phyloP scores from a whole-genome alignment of 2,888 invertebrate genomes.

The Ophonus ardosiacus region DNA sequence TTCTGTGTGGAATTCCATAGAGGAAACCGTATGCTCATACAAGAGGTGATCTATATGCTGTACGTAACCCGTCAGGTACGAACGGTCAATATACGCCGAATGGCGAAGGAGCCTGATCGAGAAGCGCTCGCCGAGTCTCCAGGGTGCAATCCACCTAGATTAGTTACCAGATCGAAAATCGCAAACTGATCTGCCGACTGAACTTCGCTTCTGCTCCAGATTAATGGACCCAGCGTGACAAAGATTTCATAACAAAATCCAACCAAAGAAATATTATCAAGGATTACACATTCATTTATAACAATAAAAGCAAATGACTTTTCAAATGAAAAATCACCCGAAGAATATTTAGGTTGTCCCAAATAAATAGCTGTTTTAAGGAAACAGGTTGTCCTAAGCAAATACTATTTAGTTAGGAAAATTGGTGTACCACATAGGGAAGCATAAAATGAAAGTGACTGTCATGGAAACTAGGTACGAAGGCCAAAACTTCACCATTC shows the following conservation, averaged over 20 bases:
- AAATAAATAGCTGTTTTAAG: too few species aligned
- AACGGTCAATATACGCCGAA: constrained; percentile 7
- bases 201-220: constrained; percentile 25
- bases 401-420: too few species aligned
- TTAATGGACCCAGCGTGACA: constrained; percentile 36
- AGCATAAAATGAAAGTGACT: too few species aligned
- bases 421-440: too few species aligned
- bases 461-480: too few species aligned
- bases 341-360: not conserved
- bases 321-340: not conserved
- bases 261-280: too few species aligned
- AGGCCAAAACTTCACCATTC: too few species aligned
- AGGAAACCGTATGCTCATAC: not conserved
- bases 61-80: not conserved
- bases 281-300: not conserved
- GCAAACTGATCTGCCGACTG: constrained; percentile 53
- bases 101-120: constrained; percentile 7
- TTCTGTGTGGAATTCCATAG: too few species aligned
- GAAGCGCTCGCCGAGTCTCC: constrained; percentile 48
- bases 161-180: constrained; percentile 61
- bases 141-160: constrained; percentile 60
- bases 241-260: constrained; percentile 44
- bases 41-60: not conserved
- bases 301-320: not conserved
- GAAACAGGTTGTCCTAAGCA: too few species aligned